Conservation (phyloP, 2,888 invertebrate genomes). For the Diploptera punctata region DNA sequence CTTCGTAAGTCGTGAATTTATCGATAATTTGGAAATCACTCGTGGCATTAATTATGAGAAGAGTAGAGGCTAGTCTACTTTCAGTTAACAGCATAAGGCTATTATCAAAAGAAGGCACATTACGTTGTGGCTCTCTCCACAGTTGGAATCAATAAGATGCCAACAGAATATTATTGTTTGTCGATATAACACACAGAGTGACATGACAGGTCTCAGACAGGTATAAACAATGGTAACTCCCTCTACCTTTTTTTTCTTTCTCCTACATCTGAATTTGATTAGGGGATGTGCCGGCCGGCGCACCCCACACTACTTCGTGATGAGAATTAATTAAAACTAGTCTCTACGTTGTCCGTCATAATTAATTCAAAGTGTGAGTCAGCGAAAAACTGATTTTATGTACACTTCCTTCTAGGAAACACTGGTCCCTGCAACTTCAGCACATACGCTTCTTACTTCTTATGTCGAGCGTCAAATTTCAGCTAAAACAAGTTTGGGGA, state of each 20-base stretch:
- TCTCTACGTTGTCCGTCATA: slow-evolving; percentile 39
- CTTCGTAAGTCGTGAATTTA: too few relatives aligned
- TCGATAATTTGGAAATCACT: too few relatives aligned
- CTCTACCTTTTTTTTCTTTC: slow-evolving; percentile 24
- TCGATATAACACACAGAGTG: slow-evolving; percentile 16
- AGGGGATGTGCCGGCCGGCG: slow-evolving; percentile 34
- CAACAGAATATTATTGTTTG: slow-evolving; percentile 23
- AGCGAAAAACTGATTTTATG: slow-evolving; percentile 34
- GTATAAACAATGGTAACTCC: slow-evolving; percentile 39
- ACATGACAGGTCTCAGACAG: slow-evolving; percentile 31
- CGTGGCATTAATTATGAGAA: too few relatives aligned
- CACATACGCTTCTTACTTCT: too few relatives aligned
- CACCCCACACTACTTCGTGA: slow-evolving; percentile 33
- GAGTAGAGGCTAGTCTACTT: too few relatives aligned
- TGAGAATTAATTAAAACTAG: slow-evolving; percentile 42
- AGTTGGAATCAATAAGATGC: slow-evolving; percentile 14
- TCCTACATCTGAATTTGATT: slow-evolving; percentile 35
- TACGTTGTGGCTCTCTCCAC: not conserved
- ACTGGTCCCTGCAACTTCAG: too few relatives aligned
- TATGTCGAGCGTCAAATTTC: too few relatives aligned
- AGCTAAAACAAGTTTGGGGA: too few relatives aligned
- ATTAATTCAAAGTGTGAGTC: slow-evolving; percentile 39
- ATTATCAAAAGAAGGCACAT: slow-evolving; percentile 1
- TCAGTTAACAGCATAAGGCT: too few relatives aligned
- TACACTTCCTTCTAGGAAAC: slow-evolving; percentile 20